Evolutionary conservation across 2,797 vertebrate genomes (phyloP).

Genomic region (Hippocampus kuda): DNA sequence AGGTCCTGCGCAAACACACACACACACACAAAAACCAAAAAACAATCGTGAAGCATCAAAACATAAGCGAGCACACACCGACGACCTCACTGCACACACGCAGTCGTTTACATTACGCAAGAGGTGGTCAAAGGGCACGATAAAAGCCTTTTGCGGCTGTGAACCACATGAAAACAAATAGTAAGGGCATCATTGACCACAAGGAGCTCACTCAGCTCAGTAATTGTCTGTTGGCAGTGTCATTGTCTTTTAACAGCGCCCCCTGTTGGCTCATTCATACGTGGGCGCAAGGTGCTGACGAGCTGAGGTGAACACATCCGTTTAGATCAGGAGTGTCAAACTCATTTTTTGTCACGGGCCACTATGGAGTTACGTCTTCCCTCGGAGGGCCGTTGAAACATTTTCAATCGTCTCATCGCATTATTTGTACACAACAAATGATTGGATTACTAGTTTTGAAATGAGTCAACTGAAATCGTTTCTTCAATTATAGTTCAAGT

Average conservation of each 20-base stretch:
- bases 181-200: not conserved
- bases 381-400: too few relatives aligned
- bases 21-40: not conserved
- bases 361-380: too few relatives aligned
- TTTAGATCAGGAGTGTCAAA: too few relatives aligned
- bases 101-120: not conserved
- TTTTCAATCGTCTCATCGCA: too few relatives aligned
- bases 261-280: conserved; percentile 15
- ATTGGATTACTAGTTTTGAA: too few relatives aligned
- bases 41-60: conserved; percentile 12
- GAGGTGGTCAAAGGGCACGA: not conserved
- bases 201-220: not conserved
- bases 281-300: not conserved
- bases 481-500: too few relatives aligned
- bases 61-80: not conserved
- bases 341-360: too few relatives aligned
- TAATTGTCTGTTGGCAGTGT: not conserved
- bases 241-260: not conserved
- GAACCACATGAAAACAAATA: not conserved
- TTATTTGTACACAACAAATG: too few relatives aligned
- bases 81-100: not conserved
- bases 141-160: not conserved
- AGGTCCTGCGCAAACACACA: conserved; percentile 70
- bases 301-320: not conserved
- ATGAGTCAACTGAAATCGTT: too few relatives aligned